Conservation (phyloP, 2,888 invertebrate species). For the Coelinius sp. region DNA sequence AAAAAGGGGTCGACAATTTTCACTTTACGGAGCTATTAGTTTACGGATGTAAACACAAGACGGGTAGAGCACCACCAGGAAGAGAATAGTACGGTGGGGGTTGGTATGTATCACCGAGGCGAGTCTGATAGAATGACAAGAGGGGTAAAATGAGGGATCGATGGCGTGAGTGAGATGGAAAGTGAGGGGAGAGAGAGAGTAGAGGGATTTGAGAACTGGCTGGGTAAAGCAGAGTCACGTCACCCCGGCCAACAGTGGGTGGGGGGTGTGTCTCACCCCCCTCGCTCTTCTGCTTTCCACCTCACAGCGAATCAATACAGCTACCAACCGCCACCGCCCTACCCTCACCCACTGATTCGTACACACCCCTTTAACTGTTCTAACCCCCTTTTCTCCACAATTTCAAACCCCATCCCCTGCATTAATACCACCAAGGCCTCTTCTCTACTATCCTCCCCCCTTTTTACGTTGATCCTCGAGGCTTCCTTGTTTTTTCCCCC, state of each 20-base stretch:
- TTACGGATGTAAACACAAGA: constrained; percentile 59
- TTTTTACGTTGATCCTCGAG: constrained; percentile 31
- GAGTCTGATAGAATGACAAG: constrained; percentile 5
- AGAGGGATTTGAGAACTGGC: constrained; percentile 10
- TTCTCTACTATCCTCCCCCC: constrained; percentile 46
- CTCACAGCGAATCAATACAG: constrained; percentile 68
- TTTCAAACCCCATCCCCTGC: constrained; percentile 24
- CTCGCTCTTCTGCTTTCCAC: constrained; percentile 44
- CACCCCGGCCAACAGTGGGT: constrained; percentile 58
- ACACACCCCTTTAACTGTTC: constrained; percentile 40
- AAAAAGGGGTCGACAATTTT: constrained; percentile 42
- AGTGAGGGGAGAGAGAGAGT: constrained; percentile 29
- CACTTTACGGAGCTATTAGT: constrained; percentile 56
- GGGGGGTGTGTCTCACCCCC: constrained; percentile 54
- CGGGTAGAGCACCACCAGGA: too few relatives aligned
- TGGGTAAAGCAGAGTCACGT: constrained; percentile 47
- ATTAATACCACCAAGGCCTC: constrained; percentile 42
- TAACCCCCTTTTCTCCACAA: constrained; percentile 37
- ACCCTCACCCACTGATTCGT: constrained; percentile 45
- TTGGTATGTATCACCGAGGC: neutral
- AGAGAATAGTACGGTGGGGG: neutral
- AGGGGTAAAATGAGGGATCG: constrained; percentile 6
- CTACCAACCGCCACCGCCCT: constrained; percentile 65
- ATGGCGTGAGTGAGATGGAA: constrained; percentile 23
- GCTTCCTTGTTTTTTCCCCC: constrained; percentile 35